Conservation (phyloP, 2,113 vertebrate genomes). For the Paramormyrops kingsleyae region DNA sequence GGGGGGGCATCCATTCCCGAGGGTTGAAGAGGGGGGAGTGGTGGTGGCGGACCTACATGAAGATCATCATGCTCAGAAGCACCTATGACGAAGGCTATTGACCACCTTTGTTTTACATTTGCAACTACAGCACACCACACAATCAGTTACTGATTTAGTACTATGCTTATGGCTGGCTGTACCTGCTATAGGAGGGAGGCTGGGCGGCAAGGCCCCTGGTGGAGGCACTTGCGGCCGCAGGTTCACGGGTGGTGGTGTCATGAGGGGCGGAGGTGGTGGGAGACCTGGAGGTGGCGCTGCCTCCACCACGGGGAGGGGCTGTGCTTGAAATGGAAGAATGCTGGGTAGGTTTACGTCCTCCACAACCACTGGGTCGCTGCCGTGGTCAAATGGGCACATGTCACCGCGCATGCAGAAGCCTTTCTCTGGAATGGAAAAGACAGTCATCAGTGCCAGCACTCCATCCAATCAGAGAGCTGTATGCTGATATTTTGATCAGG, state of each 20-base stretch:
- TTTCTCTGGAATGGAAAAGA: constrained; percentile 72
- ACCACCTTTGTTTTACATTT: not conserved
- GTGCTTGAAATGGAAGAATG: constrained; percentile 91
- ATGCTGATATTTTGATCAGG: not conserved
- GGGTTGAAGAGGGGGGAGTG: constrained; percentile 84
- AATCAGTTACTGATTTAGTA: not conserved
- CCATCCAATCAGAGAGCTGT: too few species aligned
- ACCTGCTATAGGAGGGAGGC: constrained; percentile 93
- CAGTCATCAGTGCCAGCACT: not conserved
- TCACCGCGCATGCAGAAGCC: constrained; percentile 99
- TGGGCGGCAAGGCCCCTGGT: constrained; percentile 82
- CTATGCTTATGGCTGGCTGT: constrained; percentile 19
- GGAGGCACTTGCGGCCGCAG: constrained; percentile 89
- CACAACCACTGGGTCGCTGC: constrained; percentile 95
- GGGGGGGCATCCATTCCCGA: constrained; percentile 93
- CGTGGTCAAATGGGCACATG: constrained; percentile 97
- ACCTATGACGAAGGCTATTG: too few species aligned
- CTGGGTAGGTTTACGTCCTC: constrained; percentile 96
- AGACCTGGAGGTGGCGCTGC: constrained; percentile 73
- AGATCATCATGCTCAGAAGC: not conserved
- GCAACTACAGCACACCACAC: too few species aligned
- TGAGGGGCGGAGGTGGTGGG: constrained; percentile 63
- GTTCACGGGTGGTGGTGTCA: constrained; percentile 87
- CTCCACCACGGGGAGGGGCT: constrained; percentile 83
- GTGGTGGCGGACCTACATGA: constrained; percentile 82